Evolutionary conservation across 2,113 vertebrate species (phyloP), one percentile per base, ranked within the genome.

Genomic region (Fulmarus glacialis): DNA sequence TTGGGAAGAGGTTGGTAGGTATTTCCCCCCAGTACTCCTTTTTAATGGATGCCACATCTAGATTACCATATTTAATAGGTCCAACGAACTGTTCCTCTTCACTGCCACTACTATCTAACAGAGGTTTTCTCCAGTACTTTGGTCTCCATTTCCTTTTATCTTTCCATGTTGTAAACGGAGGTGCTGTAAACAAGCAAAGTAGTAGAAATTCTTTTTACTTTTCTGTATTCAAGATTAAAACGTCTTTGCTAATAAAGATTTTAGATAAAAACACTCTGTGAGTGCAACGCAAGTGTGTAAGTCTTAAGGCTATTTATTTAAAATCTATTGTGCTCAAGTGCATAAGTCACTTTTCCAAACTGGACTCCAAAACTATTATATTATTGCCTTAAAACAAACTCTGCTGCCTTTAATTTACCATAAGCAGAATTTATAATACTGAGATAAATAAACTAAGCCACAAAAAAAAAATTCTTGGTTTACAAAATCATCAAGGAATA

Each of bases 101-200:
- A 48, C 99, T 98, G 68, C 98, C 97, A 86, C 98, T 98, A 91
- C 97, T 98, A 9, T 98, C 88, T 36, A 91, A 90, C 43, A 94
- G 6, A 22, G 97, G 97, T 90, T 98, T 98, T 48, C 96, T 98
- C 60, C 96, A 97, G 2, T 99, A 99, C 66, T 98, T 99, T 2
- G 99, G 99, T 72, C 97, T 99, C 99, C 99, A 99, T 73, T 98
- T 99, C 97, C 99, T 98, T 83, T 97, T 97, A 45, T 99, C 99
- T 97, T 99, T 99, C 84, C 97, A 99, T 4, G 99, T 99, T 96
- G 99, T 99, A 98, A 98, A 99, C 0, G 99, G 99, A 81, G 99
- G 99, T 19, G 99, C 99, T 99, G 90, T 13, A 66, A 82, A 52
- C 18, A 92, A 96, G n/a, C 55, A 42, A 75, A 58, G 23, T 3